A percentile compares a stretch with the other conserved stretches of the same genome.
These are phyloP conservation scores for Aradus depressus DNA, from an alignment of 2,888 invertebrate genomes.

Conservation along the genomic window DNA sequence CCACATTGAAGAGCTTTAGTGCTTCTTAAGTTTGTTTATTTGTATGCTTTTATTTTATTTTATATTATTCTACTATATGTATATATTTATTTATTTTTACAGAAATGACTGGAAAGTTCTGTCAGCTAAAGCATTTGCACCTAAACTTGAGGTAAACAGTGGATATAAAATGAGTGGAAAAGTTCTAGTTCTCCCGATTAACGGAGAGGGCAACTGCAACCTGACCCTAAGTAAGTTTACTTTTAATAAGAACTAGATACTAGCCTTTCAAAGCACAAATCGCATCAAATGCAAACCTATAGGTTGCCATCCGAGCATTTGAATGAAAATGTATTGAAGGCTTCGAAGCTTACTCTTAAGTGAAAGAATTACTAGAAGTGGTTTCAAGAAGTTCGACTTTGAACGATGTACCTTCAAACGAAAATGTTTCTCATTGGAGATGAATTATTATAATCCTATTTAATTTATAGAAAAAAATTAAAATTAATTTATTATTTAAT, in stretches of 20 bases:
- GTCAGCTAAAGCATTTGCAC: neutral
- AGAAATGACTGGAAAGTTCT: slow-evolving; percentile 10
- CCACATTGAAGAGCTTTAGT: no score
- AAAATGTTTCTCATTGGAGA: no score
- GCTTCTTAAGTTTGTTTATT: no score
- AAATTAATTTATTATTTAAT: no score
- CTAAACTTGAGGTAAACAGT: slow-evolving; percentile 29
- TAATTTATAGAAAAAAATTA: no score
- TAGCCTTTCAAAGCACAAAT: slow-evolving; percentile 27
- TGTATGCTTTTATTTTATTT: neutral
- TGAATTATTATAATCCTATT: slow-evolving; percentile 7
- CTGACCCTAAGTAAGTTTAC: slow-evolving; percentile 19
- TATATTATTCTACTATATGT: neutral
- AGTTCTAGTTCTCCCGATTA: slow-evolving; percentile 31
- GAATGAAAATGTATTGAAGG: no score
- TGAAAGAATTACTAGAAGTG: no score
- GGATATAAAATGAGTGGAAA: slow-evolving; percentile 31
- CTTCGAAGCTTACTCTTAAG: no score
- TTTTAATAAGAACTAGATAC: neutral
- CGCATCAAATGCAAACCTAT: neutral
- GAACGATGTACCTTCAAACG: no score
- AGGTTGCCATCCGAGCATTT: neutral
- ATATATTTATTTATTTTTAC: neutral
- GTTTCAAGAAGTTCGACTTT: no score
- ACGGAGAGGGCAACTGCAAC: slow-evolving; percentile 30